phyloP scores from a whole-genome alignment of 1,140 invertebrate species.

The Bombus superbus region DNA sequence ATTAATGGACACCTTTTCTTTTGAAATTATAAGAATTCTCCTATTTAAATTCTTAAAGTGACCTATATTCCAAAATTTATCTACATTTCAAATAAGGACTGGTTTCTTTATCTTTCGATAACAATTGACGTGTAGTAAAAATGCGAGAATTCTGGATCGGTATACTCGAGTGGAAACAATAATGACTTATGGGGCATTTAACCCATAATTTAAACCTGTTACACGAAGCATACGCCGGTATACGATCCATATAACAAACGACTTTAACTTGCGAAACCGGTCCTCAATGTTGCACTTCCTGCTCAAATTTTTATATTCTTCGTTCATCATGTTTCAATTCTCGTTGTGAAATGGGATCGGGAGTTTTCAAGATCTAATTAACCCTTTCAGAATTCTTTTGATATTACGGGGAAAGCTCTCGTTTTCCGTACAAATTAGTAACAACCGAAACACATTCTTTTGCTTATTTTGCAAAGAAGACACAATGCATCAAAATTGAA shows the following conservation, averaged over 20 bases:
- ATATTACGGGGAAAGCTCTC: rapidly evolving
- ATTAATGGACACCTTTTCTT: not conserved
- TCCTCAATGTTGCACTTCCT: constrained; percentile 4
- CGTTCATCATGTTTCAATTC: not conserved
- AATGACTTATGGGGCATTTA: not conserved
- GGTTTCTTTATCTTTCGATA: not conserved
- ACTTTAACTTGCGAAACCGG: constrained; percentile 2
- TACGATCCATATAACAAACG: not conserved
- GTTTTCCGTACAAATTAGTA: not conserved
- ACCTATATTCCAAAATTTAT: not conserved
- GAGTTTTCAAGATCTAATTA: no score
- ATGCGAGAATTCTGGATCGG: not conserved
- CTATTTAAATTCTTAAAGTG: not conserved
- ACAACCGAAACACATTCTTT: not conserved
- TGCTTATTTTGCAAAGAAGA: not conserved
- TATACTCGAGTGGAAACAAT: not conserved
- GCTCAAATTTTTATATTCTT: not conserved
- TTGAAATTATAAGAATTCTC: not conserved
- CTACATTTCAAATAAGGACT: not conserved
- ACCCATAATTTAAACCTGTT: not conserved
- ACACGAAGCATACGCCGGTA: not conserved
- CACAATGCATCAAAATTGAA: not conserved
- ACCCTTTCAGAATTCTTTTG: not conserved
- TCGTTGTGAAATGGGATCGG: not conserved
- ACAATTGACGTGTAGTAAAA: not conserved